phyloP scores from a whole-genome alignment of 2,888 invertebrate genomes.

The Agriopis marginaria region DNA sequence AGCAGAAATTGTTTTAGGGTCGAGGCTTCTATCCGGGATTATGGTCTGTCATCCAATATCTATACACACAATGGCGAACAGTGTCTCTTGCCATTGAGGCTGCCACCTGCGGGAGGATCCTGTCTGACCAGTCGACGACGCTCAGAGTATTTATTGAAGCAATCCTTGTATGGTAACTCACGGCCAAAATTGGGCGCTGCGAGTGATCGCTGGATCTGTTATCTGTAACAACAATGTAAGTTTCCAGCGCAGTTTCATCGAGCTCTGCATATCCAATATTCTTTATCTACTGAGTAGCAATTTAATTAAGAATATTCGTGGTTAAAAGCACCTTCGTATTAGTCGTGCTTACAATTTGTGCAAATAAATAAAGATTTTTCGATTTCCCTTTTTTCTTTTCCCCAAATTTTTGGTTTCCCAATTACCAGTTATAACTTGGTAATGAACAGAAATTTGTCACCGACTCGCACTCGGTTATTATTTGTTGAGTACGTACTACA shows the following conservation, averaged over 20 bases:
- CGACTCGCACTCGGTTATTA: too few species aligned
- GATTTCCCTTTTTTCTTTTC: too few species aligned
- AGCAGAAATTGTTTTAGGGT: too few species aligned
- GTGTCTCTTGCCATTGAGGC: neutral
- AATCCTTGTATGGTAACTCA: constrained; percentile 31
- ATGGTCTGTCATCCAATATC: too few species aligned
- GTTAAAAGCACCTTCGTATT: neutral
- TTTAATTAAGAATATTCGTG: neutral
- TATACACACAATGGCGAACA: neutral
- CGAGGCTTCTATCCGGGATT: too few species aligned
- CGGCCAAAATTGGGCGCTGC: constrained; percentile 30
- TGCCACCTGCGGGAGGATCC: neutral
- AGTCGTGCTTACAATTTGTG: too few species aligned
- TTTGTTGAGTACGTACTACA: too few species aligned
- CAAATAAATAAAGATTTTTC: too few species aligned
- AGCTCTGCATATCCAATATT: constrained; percentile 3
- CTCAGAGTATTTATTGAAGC: constrained; percentile 21
- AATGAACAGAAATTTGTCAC: too few species aligned
- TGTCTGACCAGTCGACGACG: constrained; percentile 10
- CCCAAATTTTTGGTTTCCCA: too few species aligned
- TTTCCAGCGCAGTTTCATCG: constrained; percentile 18
- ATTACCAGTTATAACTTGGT: too few species aligned
- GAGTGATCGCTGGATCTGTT: constrained; percentile 31
- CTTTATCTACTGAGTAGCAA: neutral
- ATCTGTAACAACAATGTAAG: constrained; percentile 27